A percentile compares a stretch with the other conserved stretches of the same genome.
phyloP scores from a whole-genome alignment of 2,888 invertebrate genomes.

The Xylota sylvarum region DNA sequence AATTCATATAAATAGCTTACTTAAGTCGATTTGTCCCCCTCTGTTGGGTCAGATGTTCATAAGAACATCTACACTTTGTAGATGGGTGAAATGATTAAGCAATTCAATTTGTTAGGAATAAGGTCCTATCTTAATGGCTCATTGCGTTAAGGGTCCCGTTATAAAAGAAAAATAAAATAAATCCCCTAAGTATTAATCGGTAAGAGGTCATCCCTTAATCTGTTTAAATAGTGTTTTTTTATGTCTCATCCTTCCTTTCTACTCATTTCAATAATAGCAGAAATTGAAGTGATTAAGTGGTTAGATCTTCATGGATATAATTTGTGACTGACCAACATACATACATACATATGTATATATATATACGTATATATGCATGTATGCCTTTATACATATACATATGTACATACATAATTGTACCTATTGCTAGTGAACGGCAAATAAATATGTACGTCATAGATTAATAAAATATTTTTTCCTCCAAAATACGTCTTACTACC shows the following conservation, averaged over 20 bases:
- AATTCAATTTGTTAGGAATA: conserved; percentile 59
- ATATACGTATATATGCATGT: too few species aligned
- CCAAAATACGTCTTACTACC: too few species aligned
- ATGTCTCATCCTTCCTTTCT: neutral
- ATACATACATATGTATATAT: too few species aligned
- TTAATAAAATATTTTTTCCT: too few species aligned
- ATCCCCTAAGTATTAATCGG: conserved; percentile 49
- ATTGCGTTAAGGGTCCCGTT: conserved; percentile 44
- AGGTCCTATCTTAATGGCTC: conserved; percentile 64
- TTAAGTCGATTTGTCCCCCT: conserved; percentile 42
- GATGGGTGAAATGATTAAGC: conserved; percentile 40
- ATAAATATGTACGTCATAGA: too few species aligned
- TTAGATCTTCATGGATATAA: too few species aligned
- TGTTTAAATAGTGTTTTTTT: conserved; percentile 39
- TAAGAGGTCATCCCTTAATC: conserved; percentile 52
- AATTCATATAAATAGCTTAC: conserved; percentile 65
- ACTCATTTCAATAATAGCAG: too few species aligned
- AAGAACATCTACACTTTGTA: conserved; percentile 12
- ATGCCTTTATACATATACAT: too few species aligned
- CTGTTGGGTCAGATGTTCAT: conserved; percentile 45
- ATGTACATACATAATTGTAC: too few species aligned
- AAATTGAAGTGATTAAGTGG: too few species aligned
- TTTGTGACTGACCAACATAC: too few species aligned
- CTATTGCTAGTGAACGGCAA: too few species aligned
- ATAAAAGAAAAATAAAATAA: conserved; percentile 21